Conservation (phyloP, 2,797 vertebrate genomes). For the Perdix hodgsoniae region DNA sequence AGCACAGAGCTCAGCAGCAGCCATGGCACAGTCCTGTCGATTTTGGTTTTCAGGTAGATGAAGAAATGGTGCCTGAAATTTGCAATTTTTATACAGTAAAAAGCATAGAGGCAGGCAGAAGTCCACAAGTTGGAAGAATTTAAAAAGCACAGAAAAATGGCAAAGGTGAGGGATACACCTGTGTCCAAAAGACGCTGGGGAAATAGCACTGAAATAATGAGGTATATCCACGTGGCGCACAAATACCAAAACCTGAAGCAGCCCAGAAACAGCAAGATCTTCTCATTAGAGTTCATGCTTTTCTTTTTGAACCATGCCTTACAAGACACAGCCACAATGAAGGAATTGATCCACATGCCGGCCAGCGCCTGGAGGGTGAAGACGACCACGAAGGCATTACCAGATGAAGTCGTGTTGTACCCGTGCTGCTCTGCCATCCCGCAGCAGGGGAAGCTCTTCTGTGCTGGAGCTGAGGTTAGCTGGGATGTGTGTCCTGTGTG, state of each 20-base stretch:
- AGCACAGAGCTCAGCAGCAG: conserved; percentile 51
- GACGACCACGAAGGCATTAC: accelerated
- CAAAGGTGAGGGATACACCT: accelerated
- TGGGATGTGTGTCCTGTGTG: neutral
- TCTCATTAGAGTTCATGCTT: neutral
- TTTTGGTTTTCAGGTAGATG: conserved; percentile 67
- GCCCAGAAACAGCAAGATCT: conserved; percentile 36
- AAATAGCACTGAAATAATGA: neutral
- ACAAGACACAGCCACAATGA: conserved; percentile 33
- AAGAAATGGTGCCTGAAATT: conserved; percentile 57
- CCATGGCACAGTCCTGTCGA: conserved; percentile 25
- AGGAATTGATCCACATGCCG: conserved; percentile 57
- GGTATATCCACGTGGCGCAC: neutral
- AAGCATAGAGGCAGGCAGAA: conserved; percentile 58
- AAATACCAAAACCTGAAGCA: conserved; percentile 32
- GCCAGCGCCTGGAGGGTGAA: neutral
- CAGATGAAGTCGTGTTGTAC: accelerated
- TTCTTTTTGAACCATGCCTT: neutral
- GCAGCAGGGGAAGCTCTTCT: neutral
- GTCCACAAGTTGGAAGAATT: conserved; percentile 33
- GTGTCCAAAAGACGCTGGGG: accelerated
- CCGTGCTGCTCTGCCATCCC: neutral
- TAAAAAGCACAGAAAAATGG: neutral
- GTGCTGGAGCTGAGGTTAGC: neutral
- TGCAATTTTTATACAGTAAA: conserved; percentile 75